Evolutionary conservation across 1,140 invertebrate genomes (phyloP), one percentile per base, ranked within the genome.

Genomic region (Drosophila littoralis): DNA sequence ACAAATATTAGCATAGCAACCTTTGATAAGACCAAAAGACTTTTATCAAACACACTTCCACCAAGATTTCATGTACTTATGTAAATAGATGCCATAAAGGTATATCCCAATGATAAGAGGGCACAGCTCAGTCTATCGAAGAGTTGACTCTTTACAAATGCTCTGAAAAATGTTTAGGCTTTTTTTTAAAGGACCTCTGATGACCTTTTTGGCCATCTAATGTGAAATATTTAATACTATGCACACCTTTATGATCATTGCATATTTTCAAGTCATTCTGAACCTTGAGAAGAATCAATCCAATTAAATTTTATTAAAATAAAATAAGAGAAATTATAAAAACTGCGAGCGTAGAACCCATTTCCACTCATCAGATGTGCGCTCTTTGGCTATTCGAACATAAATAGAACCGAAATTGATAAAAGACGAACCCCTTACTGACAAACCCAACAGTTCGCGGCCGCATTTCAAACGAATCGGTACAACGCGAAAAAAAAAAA

Each of bases 241-340:
- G 15, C 61, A 70, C 48, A 66, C 50, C 55, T 69, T 74, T 42
- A 28, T 46, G 57, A 59, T 33, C 42, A 48, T 46, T 28, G 46
- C 28, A 69, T 36, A 85, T 81, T n/a, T 28, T 35, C 66, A 52
- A 64, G 79, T 80, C 84, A 80, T 89, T 38, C 32, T 17, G 55
- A 88, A 75, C 84, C 84, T 89, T 90, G 85, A 80, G 77, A 46
- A 81, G 74, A 88, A 89, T 89, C 85, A 76, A 90, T 89, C 69
- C 75, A 89, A 89, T 89, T 89, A 77, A 81, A 75, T 69, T 89
- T 81, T 84, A 89, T 89, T 75, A 75, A 78, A 54, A 52, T 68
- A 48, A 52, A 55, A 45, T 58, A 65, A 79, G 66, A 70, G 72
- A 61, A 66, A 43, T 45, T 59, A 13, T 15, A 51, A 66, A 52